Percentiles rank a stretch among this genome's conserved stretches.
Evolutionary conservation across 2,113 vertebrate genomes (phyloP).

Genomic region (Platycercus adscitus): DNA sequence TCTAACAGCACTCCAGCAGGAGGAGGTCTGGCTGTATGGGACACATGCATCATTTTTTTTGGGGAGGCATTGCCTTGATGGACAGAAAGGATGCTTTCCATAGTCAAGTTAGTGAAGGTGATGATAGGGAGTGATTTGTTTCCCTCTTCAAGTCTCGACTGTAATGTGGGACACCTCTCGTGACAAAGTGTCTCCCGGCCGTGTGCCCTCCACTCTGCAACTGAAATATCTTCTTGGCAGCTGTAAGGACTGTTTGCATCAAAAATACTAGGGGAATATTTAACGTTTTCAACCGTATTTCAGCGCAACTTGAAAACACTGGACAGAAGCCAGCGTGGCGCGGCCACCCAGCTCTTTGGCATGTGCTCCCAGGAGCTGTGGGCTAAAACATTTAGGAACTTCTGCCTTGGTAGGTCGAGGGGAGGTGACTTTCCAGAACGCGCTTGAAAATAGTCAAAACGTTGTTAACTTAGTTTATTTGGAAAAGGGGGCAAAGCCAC

Average conservation of each 20-base stretch:
- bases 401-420: slow-evolving; percentile 23
- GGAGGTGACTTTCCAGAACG: slow-evolving; percentile 33
- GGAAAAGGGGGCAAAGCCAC: slow-evolving; percentile 55
- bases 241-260: background rate
- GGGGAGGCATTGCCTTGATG: background rate
- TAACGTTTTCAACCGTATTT: background rate
- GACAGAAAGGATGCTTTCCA: background rate
- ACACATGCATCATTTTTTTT: fast-evolving
- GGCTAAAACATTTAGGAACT: slow-evolving; percentile 14
- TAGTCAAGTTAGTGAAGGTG: background rate
- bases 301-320: background rate
- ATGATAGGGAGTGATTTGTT: slow-evolving; percentile 27
- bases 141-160: background rate
- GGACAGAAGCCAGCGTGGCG: background rate
- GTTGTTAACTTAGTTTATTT: slow-evolving; percentile 66
- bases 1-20: background rate
- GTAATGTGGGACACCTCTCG: background rate
- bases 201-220: background rate
- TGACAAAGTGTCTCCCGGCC: background rate
- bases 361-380: slow-evolving; percentile 16
- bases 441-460: slow-evolving; percentile 63
- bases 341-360: slow-evolving; percentile 50
- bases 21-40: background rate
- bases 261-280: background rate
- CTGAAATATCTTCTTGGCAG: background rate